Conservation (phyloP, 1,140 invertebrate genomes). For the Episyrphus balteatus region DNA sequence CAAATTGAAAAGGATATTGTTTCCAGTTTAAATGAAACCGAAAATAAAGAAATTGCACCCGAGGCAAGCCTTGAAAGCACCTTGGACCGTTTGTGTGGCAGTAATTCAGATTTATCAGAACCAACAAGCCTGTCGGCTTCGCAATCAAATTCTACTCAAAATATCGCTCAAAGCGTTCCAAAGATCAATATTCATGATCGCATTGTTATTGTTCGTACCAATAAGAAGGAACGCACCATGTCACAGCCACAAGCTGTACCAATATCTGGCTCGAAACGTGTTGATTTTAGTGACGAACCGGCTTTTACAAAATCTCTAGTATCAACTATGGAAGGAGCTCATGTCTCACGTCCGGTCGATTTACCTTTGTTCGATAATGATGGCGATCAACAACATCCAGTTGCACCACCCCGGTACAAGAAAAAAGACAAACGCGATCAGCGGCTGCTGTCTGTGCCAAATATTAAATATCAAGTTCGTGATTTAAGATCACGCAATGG, state of each 20-base stretch:
- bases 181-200: background rate
- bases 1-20: background rate
- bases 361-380: constrained; percentile 51
- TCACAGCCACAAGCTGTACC: constrained; percentile 11
- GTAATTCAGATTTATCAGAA: constrained; percentile 3
- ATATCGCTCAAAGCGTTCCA: background rate
- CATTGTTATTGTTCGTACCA: constrained; percentile 33
- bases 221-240: constrained; percentile 9
- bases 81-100: background rate
- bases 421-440: constrained; percentile 52
- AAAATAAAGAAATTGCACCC: background rate
- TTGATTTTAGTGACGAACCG: constrained; percentile 31
- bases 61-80: background rate
- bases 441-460: constrained; percentile 62
- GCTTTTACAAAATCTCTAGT: background rate
- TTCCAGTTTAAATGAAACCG: constrained; percentile 2
- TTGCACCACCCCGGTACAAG: constrained; percentile 48
- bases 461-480: constrained; percentile 50
- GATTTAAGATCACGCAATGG: constrained; percentile 18
- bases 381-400: constrained; percentile 32
- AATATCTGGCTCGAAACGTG: constrained; percentile 14
- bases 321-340: constrained; percentile 16
- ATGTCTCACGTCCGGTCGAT: constrained; percentile 44
- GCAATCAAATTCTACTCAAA: constrained; percentile 1
- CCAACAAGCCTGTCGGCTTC: background rate